A percentile compares a stretch with the other conserved stretches of the same genome.
Evolutionary conservation across 2,113 vertebrate genomes (phyloP).

Genomic region (Alaudala cheleensis): DNA sequence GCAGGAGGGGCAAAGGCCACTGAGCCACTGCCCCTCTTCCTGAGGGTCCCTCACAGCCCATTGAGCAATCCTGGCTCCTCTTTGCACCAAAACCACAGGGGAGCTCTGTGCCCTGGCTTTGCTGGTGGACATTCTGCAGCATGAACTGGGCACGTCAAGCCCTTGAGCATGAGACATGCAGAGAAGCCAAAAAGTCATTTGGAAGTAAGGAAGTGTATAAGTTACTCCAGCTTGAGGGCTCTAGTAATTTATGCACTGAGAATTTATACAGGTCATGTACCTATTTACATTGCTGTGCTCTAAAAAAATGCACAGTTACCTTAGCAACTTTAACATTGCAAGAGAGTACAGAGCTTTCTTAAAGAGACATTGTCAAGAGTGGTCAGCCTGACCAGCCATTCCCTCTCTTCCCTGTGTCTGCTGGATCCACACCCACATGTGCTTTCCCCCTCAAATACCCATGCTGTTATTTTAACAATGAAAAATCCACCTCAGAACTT

Average conservation of each 20-base stretch:
- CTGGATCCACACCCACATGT: not conserved
- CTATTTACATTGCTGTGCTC: conserved; percentile 69
- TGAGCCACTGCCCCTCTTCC: not conserved
- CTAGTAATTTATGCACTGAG: conserved; percentile 65
- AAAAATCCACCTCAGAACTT: not conserved
- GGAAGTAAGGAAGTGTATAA: conserved; percentile 37
- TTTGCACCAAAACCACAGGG: not conserved
- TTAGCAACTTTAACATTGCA: conserved; percentile 68
- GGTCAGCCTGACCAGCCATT: not conserved
- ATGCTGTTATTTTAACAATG: not conserved
- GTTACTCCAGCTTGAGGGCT: conserved; percentile 54
- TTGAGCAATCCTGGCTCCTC: not conserved
- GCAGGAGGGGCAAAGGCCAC: not conserved
- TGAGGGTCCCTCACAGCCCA: not conserved
- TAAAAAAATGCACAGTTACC: conserved; percentile 69
- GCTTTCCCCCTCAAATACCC: accelerated
- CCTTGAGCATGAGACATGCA: not conserved
- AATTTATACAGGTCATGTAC: conserved; percentile 74
- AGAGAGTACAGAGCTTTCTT: conserved; percentile 40
- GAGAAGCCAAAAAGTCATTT: conserved; percentile 42
- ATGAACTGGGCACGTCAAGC: not conserved
- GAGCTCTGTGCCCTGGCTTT: not conserved
- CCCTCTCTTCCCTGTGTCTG: accelerated
- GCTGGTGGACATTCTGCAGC: not conserved
- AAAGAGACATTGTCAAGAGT: conserved; percentile 38